Evolutionary conservation across 1,140 invertebrate genomes (phyloP).

Genomic region (Andrena cerasifolii): DNA sequence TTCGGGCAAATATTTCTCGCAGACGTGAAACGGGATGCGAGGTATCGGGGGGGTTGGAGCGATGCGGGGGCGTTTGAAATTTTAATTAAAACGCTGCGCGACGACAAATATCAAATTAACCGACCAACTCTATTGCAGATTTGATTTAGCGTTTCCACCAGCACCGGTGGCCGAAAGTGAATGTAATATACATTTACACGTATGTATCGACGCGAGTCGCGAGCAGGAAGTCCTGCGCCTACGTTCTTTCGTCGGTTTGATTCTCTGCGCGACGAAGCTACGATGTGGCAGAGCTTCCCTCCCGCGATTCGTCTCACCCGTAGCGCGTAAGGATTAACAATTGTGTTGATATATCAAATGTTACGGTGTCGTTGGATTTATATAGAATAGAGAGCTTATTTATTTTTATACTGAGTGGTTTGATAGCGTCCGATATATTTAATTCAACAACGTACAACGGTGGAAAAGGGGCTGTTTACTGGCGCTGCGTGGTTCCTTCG

Average conservation of each 20-base stretch:
- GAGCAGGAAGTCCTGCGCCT: not conserved
- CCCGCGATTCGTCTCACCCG: not conserved
- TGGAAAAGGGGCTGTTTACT: not conserved
- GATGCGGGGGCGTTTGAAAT: not conserved
- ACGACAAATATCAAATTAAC: conserved; percentile 16
- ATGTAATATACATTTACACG: conserved; percentile 16
- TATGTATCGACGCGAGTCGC: not conserved
- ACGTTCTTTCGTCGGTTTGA: not conserved
- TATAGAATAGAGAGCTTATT: conserved; percentile 69
- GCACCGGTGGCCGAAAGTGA: not conserved
- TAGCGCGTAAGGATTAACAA: conserved; percentile 43
- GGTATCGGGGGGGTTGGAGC: too few species aligned
- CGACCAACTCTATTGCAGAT: not conserved
- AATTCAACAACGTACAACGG: conserved; percentile 6
- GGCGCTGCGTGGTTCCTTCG: not conserved
- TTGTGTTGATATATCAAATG: conserved; percentile 50
- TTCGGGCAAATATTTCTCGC: not conserved
- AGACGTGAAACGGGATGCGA: not conserved
- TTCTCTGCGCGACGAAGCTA: too few species aligned
- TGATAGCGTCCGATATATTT: conserved; percentile 37
- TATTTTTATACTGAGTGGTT: conserved; percentile 71
- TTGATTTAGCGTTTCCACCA: conserved; percentile 34
- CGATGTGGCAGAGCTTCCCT: not conserved
- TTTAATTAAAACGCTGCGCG: not conserved
- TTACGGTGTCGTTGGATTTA: conserved; percentile 57